A percentile compares a stretch with the other conserved stretches of the same genome.
Evolutionary conservation across 2,888 invertebrate species (phyloP).

Genomic region (Meandrusa payeni): DNA sequence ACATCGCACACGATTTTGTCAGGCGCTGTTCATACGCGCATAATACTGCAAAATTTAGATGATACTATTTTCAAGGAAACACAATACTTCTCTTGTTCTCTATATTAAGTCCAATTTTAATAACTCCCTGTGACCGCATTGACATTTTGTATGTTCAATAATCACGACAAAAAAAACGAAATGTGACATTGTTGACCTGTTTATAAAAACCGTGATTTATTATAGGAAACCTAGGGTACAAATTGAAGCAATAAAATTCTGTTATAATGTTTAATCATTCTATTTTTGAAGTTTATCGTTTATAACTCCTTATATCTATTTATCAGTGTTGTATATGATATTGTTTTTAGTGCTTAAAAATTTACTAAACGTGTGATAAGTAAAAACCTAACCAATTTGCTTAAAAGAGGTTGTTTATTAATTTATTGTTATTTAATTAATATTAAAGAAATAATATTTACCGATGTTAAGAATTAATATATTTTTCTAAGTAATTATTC

Average conservation of each 20-base stretch:
- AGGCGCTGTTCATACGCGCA: constrained; percentile 41
- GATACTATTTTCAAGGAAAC: too few species aligned
- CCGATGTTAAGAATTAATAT: constrained; percentile 21
- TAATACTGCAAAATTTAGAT: constrained; percentile 37
- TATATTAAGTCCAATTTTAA: too few species aligned
- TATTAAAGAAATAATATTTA: constrained; percentile 15
- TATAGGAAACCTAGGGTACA: constrained; percentile 25
- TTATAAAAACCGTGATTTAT: constrained; percentile 28
- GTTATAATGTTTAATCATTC: constrained; percentile 7
- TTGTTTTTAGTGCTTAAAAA: constrained; percentile 11
- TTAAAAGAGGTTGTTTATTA: constrained; percentile 9
- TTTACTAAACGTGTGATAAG: constrained; percentile 13
- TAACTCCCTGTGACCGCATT: constrained; percentile 44
- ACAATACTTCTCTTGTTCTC: too few species aligned
- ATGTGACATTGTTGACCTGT: constrained; percentile 56
- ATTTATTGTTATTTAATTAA: constrained; percentile 8
- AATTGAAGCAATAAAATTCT: constrained; percentile 26
- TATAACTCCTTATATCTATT: too few species aligned
- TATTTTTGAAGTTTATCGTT: constrained; percentile 10
- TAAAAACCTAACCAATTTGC: constrained; percentile 7
- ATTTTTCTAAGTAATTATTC: constrained; percentile 24
- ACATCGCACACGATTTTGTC: background rate
- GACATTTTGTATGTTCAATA: constrained; percentile 40
- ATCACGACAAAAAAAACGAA: constrained; percentile 35
- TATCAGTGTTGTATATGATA: too few species aligned